A percentile compares a stretch with the other conserved stretches of the same genome.
These are phyloP conservation scores for Oithona nana DNA, from an alignment of 2,888 invertebrate genomes.

Conservation along the genomic window DNA sequence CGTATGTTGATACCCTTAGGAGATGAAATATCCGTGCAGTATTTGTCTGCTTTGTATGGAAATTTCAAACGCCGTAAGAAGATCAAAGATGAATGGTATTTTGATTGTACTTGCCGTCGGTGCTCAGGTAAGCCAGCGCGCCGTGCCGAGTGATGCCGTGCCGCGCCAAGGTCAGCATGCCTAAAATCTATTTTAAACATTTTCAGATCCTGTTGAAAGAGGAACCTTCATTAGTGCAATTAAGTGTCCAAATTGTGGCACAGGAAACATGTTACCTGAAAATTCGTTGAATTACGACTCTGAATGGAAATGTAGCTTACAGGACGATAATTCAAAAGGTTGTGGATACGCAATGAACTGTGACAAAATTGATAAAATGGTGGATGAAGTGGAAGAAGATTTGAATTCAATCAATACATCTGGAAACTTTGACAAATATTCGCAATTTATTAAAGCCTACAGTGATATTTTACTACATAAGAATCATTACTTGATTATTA, in stretches of 20 bases:
- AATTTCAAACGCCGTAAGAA: conserved; percentile 8
- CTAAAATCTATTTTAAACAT: no score
- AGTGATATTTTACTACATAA: conserved; percentile 3
- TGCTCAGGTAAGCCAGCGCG: no score
- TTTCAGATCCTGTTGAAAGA: background rate
- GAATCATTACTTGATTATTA: conserved; percentile 13
- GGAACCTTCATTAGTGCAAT: conserved; percentile 3
- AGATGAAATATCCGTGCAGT: conserved; percentile 15
- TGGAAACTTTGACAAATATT: background rate
- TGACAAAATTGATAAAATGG: background rate
- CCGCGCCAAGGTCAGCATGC: no score
- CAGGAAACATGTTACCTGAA: conserved; percentile 8
- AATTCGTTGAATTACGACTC: conserved; percentile 9
- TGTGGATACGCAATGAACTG: background rate
- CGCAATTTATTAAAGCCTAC: conserved; percentile 4
- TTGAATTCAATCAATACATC: background rate
- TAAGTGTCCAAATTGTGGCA: background rate
- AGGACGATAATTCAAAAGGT: background rate
- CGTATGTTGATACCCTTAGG: background rate
- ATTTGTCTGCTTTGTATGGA: conserved; percentile 14
- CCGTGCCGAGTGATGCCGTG: no score
- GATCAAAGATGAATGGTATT: conserved; percentile 13
- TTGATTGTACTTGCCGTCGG: conserved; percentile 10
- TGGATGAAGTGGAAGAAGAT: background rate
- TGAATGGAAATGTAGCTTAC: conserved; percentile 1